phyloP scores from a whole-genome alignment of 2,888 invertebrate species.

The Ennomos erosarius region DNA sequence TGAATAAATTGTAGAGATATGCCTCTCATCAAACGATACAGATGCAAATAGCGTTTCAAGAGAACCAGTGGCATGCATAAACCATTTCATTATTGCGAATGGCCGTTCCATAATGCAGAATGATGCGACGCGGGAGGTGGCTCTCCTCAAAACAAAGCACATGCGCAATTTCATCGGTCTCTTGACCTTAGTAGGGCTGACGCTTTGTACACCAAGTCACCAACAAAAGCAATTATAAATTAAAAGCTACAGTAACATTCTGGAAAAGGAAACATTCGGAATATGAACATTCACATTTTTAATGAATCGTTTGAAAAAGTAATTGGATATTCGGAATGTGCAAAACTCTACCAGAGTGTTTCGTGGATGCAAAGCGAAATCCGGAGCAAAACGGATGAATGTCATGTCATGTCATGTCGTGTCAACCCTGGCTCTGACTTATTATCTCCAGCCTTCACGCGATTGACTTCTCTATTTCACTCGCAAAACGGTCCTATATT shows the following conservation, averaged over 20 bases:
- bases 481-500: constrained; percentile 2
- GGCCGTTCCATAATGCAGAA: constrained; percentile 47
- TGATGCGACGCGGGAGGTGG: constrained; percentile 60
- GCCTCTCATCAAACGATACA: constrained; percentile 17
- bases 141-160: constrained; percentile 52
- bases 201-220: too few species aligned
- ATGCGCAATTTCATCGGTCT: constrained; percentile 58
- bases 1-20: constrained; percentile 14
- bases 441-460: background rate
- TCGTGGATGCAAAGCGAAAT: too few species aligned
- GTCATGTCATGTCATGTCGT: too few species aligned
- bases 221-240: too few species aligned
- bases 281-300: too few species aligned
- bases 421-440: too few species aligned
- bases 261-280: too few species aligned
- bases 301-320: too few species aligned
- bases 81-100: constrained; percentile 50
- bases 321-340: too few species aligned
- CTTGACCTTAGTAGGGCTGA: constrained; percentile 50
- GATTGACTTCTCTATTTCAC: constrained; percentile 4
- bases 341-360: too few species aligned
- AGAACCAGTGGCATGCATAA: constrained; percentile 42
- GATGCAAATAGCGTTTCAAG: constrained; percentile 35
- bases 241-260: too few species aligned
- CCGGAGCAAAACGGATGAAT: too few species aligned